phyloP scores from a whole-genome alignment of 2,113 vertebrate species.

The Scolopax mira region DNA sequence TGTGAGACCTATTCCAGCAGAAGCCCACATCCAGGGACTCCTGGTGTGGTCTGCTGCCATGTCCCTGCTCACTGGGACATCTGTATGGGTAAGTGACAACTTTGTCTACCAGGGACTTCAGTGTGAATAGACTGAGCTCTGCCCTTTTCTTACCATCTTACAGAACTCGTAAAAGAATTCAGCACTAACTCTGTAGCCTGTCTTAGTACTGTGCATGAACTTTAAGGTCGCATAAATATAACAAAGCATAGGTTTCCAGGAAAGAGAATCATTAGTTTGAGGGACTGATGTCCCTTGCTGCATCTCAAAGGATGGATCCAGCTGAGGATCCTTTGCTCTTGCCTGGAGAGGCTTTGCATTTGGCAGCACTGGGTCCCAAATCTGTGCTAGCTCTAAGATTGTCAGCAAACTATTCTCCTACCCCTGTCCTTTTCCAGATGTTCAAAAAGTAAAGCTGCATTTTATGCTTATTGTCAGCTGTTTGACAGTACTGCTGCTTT shows the following conservation, averaged over 20 bases:
- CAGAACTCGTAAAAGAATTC: background rate
- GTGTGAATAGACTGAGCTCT: background rate
- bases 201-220: background rate
- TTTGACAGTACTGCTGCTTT: constrained; percentile 36
- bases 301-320: background rate
- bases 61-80: background rate
- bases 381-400: constrained; percentile 30
- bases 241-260: background rate
- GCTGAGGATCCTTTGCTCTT: background rate
- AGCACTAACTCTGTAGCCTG: background rate
- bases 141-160: background rate
- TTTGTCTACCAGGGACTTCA: background rate
- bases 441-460: constrained; percentile 29
- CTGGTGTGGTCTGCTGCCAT: background rate
- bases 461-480: constrained; percentile 6
- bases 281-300: background rate
- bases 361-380: constrained; percentile 1
- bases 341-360: background rate
- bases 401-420: constrained; percentile 41
- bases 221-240: constrained; percentile 4
- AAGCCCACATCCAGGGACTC: background rate
- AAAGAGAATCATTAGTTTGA: constrained; percentile 7
- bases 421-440: constrained; percentile 24
- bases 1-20: background rate
- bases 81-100: background rate